These are phyloP conservation scores for Lithophane leautieri DNA, from an alignment of 2,888 invertebrate genomes.

Conservation along the genomic window DNA sequence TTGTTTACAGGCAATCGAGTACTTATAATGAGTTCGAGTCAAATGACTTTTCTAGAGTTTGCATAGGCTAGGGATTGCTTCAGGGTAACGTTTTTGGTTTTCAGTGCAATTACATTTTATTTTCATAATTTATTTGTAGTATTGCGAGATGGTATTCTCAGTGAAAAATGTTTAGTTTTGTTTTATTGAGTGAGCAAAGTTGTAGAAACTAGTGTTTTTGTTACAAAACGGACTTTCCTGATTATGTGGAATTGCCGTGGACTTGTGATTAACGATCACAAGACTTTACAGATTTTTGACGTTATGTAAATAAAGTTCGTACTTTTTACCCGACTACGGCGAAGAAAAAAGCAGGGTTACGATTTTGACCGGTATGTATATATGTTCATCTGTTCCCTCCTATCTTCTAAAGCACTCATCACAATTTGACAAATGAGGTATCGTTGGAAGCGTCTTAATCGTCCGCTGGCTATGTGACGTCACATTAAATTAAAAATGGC, in stretches of 20 bases:
- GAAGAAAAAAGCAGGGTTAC: too few species aligned
- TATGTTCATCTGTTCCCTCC: too few species aligned
- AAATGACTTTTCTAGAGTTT: conserved; percentile 63
- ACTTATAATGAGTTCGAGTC: conserved; percentile 55
- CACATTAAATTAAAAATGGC: too few species aligned
- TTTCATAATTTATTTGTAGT: conserved; percentile 44
- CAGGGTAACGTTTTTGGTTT: conserved; percentile 26
- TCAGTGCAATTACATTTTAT: conserved; percentile 40
- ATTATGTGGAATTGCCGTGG: neutral
- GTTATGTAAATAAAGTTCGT: neutral
- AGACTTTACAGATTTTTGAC: neutral
- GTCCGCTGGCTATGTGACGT: too few species aligned
- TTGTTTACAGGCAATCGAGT: conserved; percentile 47
- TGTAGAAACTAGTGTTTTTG: neutral
- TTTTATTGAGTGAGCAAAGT: neutral
- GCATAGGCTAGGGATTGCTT: conserved; percentile 37
- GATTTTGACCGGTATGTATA: too few species aligned
- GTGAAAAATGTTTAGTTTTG: conserved; percentile 1
- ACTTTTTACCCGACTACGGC: too few species aligned
- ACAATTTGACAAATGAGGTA: too few species aligned
- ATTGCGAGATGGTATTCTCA: neutral
- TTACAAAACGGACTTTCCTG: neutral
- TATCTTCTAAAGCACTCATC: too few species aligned
- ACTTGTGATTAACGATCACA: neutral
- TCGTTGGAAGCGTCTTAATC: too few species aligned